Evolutionary conservation across 2,113 vertebrate genomes (phyloP), one percentile per base, ranked within the genome.

Genomic region (Hemiscyllium ocellatum): DNA sequence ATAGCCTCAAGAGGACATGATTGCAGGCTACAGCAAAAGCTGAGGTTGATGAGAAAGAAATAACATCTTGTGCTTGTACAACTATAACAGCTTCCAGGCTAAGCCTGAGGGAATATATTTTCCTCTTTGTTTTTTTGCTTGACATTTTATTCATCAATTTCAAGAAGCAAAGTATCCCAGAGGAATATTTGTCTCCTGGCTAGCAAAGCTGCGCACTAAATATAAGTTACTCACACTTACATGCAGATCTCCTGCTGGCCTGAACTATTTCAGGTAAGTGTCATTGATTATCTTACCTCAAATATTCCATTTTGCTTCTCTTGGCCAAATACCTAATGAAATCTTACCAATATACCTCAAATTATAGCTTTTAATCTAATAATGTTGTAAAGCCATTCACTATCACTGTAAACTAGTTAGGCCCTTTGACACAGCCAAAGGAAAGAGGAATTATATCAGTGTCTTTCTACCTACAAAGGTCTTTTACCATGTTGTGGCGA

Each of bases 141-240:
- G 89, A 91, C 89, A 66, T 91, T 91, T 91, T 61, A 37, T n/a
- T 91, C 61, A 37, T 91, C 61, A 91, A 91, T 33, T 66, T 65
- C n/a, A 61, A 65, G 89, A 66, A 91, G 89, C 61, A 91, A 5
- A 66, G 66, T 91, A 33, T 91, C 61, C 89, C 13, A 7, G 61
- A 65, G 89, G 86, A 91, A 65, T 56, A n/a, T 91, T 91, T 65
- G 29, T 91, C 33, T 91, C 89, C 65, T 91, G 89, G 56, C 65
- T 65, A n/a, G 65, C 89, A 91, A 91, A 66, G 56, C 33, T 17
- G 56, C 33, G 20, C 61, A 91, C 61, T 66, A 66, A 91, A 91
- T 91, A 91, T 91, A 37, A 66, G 33, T 83, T 47, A 47, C 5
- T 20, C 42, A 47, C 89, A 91, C 8, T 66, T n/a, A 65, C 3